phyloP scores from a whole-genome alignment of 2,113 vertebrate genomes.

The Brachyistius frenatus region DNA sequence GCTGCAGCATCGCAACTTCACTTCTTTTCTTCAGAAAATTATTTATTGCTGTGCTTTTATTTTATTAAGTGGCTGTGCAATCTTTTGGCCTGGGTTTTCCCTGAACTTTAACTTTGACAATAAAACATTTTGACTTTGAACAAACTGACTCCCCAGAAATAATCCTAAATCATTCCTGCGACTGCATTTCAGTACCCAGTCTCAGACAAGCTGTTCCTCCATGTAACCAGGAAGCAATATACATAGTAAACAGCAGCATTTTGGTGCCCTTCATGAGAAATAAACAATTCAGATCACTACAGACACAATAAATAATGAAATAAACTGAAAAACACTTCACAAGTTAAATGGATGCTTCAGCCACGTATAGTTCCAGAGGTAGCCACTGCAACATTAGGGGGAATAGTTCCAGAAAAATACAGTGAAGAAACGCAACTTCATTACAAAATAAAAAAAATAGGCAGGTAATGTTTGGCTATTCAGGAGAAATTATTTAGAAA shows the following conservation, averaged over 20 bases:
- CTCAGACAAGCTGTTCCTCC: background rate
- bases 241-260: background rate
- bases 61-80: rapidly evolving
- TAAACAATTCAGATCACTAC: constrained; percentile 9
- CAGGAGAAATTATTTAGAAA: background rate
- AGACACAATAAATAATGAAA: constrained; percentile 14
- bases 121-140: background rate
- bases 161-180: background rate
- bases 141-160: background rate
- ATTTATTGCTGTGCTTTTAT: background rate
- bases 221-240: background rate
- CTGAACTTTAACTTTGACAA: constrained; percentile 5
- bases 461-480: too few relatives aligned
- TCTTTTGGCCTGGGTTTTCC: background rate
- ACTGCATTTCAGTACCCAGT: background rate
- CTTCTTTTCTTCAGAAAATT: background rate
- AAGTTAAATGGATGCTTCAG: constrained; percentile 14
- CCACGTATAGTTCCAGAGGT: background rate
- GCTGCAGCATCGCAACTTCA: background rate
- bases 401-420: background rate
- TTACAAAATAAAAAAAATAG: background rate
- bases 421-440: background rate
- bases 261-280: background rate
- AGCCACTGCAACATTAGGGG: background rate
- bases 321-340: background rate